Percentiles rank a stretch among this genome's conserved stretches.
Evolutionary conservation across 1,140 invertebrate species (phyloP).

Genomic region (Zaprionus lachaisei): DNA sequence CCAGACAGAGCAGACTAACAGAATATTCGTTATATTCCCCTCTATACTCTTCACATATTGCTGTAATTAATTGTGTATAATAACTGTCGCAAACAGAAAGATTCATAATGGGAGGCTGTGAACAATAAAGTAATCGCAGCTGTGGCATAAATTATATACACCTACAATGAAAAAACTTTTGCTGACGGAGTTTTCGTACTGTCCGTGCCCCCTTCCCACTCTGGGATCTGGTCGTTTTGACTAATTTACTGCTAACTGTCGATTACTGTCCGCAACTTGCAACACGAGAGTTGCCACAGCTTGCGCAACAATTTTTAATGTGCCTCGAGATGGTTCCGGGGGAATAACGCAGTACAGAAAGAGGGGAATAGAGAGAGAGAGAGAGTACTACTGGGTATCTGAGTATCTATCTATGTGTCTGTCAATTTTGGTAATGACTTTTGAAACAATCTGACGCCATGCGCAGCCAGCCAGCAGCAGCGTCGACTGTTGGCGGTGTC

Average conservation of each 20-base stretch:
- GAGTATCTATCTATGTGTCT: constrained; percentile 43
- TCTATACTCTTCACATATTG: neutral
- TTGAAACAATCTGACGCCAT: constrained; percentile 72
- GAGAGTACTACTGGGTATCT: neutral
- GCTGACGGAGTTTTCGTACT: neutral
- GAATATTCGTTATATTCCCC: neutral
- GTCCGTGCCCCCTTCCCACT: neutral
- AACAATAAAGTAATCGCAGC: constrained; percentile 13
- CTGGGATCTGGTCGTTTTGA: neutral
- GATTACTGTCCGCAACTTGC: constrained; percentile 1
- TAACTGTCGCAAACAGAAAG: constrained; percentile 4
- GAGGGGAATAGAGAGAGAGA: neutral
- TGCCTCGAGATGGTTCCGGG: constrained; percentile 22
- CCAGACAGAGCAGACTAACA: neutral
- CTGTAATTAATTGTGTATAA: constrained; percentile 3
- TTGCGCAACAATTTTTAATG: constrained; percentile 66
- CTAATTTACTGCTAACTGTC: constrained; percentile 28
- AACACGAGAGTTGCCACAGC: constrained; percentile 49
- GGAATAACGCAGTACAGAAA: neutral
- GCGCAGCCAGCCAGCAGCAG: constrained; percentile 4
- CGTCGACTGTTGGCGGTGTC: constrained; percentile 49
- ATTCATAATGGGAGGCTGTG: neutral
- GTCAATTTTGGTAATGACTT: constrained; percentile 74
- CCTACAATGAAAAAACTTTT: neutral
- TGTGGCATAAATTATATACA: constrained; percentile 56